A percentile compares a stretch with the other conserved stretches of the same genome.
Evolutionary conservation across 2,888 invertebrate genomes (phyloP).

Genomic region (Panorpa germanica): DNA sequence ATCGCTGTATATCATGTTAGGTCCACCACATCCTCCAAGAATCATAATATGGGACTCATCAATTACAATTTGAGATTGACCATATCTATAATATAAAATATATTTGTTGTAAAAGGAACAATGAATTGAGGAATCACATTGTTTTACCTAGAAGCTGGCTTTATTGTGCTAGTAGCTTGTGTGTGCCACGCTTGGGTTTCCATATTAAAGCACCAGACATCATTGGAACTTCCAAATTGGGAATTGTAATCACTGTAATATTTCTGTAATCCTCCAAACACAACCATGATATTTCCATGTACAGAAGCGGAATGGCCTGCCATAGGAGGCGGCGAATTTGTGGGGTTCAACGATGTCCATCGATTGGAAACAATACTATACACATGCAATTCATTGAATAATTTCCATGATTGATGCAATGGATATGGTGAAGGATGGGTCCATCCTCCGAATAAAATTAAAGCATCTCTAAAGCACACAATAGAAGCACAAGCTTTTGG

Average conservation of each 20-base stretch:
- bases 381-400: slow-evolving; percentile 83
- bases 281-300: slow-evolving; percentile 61
- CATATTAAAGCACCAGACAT: slow-evolving; percentile 78
- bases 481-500: slow-evolving; percentile 91
- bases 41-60: slow-evolving; percentile 62
- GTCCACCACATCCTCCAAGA: slow-evolving; percentile 75
- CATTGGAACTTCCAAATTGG: slow-evolving; percentile 46
- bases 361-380: slow-evolving; percentile 65
- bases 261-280: slow-evolving; percentile 54
- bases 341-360: slow-evolving; percentile 50
- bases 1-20: slow-evolving; percentile 71
- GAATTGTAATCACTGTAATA: slow-evolving; percentile 25
- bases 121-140: too few species aligned
- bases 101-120: too few species aligned
- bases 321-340: slow-evolving; percentile 51
- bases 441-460: slow-evolving; percentile 91
- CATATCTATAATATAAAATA: too few species aligned
- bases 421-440: slow-evolving; percentile 79
- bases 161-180: slow-evolving; percentile 44
- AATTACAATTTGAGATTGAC: slow-evolving; percentile 76
- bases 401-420: slow-evolving; percentile 63
- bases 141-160: slow-evolving; percentile 60
- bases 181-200: slow-evolving; percentile 57
- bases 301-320: slow-evolving; percentile 89
- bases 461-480: slow-evolving; percentile 65